These are phyloP conservation scores for Colletes latitarsis DNA, from an alignment of 1,140 invertebrate genomes.

Conservation along the genomic window DNA sequence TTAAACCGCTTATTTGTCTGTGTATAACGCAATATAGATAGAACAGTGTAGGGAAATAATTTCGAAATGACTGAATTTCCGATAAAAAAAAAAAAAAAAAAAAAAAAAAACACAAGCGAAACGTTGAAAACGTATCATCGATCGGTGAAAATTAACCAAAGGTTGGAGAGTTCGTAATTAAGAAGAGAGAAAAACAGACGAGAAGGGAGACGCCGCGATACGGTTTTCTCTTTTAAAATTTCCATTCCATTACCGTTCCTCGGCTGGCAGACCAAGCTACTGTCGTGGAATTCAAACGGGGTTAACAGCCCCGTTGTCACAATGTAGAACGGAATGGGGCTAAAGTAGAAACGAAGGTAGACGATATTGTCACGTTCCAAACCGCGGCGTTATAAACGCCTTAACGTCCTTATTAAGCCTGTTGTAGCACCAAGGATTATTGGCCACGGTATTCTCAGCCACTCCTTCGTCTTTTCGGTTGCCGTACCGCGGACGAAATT, in stretches of 20 bases:
- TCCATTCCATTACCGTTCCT: conserved; percentile 46
- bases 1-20: too few relatives aligned
- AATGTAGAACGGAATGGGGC: conserved; percentile 12
- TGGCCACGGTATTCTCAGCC: conserved; percentile 17
- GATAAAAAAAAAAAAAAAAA: too few relatives aligned
- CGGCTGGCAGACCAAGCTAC: conserved; percentile 22
- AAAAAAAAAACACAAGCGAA: too few relatives aligned
- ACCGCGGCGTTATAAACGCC: conserved; percentile 42
- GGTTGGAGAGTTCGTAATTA: not conserved
- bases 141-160: not conserved
- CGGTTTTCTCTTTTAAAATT: conserved; percentile 21
- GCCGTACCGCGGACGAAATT: conserved; percentile 42
- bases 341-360: conserved; percentile 40
- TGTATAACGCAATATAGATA: too few relatives aligned
- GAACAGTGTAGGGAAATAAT: not conserved
- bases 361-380: conserved; percentile 40
- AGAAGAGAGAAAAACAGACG: conserved; percentile 19
- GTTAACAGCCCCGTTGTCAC: conserved; percentile 62
- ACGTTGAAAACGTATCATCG: not conserved
- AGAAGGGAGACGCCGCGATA: not conserved
- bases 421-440: conserved; percentile 54
- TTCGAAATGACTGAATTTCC: too few relatives aligned
- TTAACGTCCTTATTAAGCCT: conserved; percentile 47
- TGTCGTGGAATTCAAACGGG: conserved; percentile 45
- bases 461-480: conserved; percentile 37